Conservation (phyloP, 2,797 vertebrate species). For the Pampus argenteus region DNA sequence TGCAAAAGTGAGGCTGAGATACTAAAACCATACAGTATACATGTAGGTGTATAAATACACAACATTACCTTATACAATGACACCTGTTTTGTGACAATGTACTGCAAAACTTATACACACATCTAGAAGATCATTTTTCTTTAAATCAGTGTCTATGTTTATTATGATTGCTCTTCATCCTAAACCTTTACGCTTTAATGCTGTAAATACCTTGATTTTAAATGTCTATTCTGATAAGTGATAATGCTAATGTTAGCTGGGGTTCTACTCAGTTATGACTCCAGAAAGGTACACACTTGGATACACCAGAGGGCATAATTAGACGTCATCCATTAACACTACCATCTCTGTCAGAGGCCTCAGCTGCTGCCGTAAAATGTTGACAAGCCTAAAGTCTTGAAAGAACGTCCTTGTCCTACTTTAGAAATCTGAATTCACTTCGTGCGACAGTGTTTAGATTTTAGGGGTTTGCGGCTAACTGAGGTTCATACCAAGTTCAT, state of each 20-base stretch:
- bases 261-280: not conserved
- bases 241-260: too few relatives aligned
- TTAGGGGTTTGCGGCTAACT: not conserved
- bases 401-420: slow-evolving; percentile 16
- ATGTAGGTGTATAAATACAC: slow-evolving; percentile 16
- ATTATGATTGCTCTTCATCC: not conserved
- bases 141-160: not conserved
- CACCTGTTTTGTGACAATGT: not conserved
- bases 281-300: not conserved
- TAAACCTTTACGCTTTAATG: not conserved
- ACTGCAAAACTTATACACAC: not conserved
- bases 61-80: slow-evolving; percentile 26
- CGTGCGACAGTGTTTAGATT: not conserved
- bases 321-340: slow-evolving; percentile 12
- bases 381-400: slow-evolving; percentile 6
- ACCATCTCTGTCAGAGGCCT: slow-evolving; percentile 6
- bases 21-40: slow-evolving; percentile 11
- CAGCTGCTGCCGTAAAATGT: slow-evolving; percentile 42
- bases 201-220: not conserved
- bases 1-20: slow-evolving; percentile 54
- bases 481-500: not conserved
- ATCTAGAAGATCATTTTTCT: not conserved
- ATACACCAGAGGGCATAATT: slow-evolving; percentile 31
- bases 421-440: slow-evolving; percentile 3
- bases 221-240: not conserved